phyloP scores from a whole-genome alignment of 37 sponge, comb jelly and placozoan genomes.

The Aphrocallistes beatrix region DNA sequence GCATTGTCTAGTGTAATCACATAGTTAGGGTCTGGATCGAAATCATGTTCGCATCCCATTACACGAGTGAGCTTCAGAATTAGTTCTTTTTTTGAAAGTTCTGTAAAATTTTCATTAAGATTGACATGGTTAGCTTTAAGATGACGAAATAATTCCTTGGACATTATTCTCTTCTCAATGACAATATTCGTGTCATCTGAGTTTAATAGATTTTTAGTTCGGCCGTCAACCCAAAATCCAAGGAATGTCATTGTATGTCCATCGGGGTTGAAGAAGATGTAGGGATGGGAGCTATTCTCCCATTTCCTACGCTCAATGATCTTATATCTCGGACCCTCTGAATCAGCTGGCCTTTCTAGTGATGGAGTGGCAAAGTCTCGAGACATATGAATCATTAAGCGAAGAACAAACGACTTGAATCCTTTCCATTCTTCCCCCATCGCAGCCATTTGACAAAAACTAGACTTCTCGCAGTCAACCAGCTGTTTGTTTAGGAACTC shows the following conservation, averaged over 20 bases:
- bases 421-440: conserved; percentile 17
- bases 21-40: conserved; percentile 14
- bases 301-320: not conserved
- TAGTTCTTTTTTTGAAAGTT: not conserved
- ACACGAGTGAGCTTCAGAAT: not conserved
- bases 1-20: conserved; percentile 18
- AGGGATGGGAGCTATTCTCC: conserved; percentile 56
- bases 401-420: conserved; percentile 62
- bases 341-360: not conserved
- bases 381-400: conserved; percentile 83
- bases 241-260: conserved; percentile 55
- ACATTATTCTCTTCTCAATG: conserved; percentile 31
- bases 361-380: conserved; percentile 18
- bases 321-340: not conserved
- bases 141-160: conserved; percentile 26
- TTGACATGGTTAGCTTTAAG: conserved; percentile 27
- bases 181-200: not conserved
- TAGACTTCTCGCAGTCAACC: conserved; percentile 47
- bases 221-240: conserved; percentile 37
- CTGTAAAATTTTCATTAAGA: conserved; percentile 41
- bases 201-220: not conserved
- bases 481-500: conserved; percentile 66
- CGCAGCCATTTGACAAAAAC: conserved; percentile 29
- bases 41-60: not conserved
- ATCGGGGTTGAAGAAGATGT: conserved; percentile 79